Percentiles rank a stretch among this genome's conserved stretches.
phyloP scores from a whole-genome alignment of 2,797 vertebrate species.

The Podargus strigoides region DNA sequence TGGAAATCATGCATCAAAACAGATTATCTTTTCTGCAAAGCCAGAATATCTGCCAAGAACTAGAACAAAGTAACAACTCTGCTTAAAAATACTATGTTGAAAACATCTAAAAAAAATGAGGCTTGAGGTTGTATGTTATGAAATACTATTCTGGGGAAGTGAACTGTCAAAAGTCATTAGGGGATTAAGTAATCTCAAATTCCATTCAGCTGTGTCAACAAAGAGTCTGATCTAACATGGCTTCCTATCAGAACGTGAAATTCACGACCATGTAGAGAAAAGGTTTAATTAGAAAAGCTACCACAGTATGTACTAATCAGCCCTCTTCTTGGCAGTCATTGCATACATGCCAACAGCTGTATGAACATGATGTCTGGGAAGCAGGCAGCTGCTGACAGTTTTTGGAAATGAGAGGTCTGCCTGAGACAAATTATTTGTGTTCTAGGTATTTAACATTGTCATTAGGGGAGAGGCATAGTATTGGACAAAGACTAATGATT shows the following conservation, averaged over 20 bases:
- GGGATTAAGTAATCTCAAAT: background rate
- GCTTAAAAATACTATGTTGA: background rate
- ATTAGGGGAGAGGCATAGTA: background rate
- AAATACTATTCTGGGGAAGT: background rate
- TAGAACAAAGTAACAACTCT: background rate
- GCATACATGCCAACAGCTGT: background rate
- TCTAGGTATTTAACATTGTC: background rate
- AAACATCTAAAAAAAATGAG: background rate
- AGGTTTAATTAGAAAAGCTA: conserved; percentile 13
- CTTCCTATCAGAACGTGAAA: background rate
- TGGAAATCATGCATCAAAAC: background rate
- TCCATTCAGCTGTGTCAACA: background rate
- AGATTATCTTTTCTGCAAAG: background rate
- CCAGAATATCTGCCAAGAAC: background rate
- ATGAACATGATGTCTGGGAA: background rate
- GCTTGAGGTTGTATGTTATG: background rate
- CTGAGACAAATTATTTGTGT: background rate
- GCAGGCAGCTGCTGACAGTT: background rate
- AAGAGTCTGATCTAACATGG: background rate
- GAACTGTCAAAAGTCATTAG: background rate
- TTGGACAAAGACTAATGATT: background rate
- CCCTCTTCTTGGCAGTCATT: background rate
- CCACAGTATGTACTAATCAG: background rate
- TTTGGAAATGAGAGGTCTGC: background rate
- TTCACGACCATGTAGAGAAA: background rate